Conservation (phyloP, 2,888 invertebrate species). For the Drosophila cognata region DNA sequence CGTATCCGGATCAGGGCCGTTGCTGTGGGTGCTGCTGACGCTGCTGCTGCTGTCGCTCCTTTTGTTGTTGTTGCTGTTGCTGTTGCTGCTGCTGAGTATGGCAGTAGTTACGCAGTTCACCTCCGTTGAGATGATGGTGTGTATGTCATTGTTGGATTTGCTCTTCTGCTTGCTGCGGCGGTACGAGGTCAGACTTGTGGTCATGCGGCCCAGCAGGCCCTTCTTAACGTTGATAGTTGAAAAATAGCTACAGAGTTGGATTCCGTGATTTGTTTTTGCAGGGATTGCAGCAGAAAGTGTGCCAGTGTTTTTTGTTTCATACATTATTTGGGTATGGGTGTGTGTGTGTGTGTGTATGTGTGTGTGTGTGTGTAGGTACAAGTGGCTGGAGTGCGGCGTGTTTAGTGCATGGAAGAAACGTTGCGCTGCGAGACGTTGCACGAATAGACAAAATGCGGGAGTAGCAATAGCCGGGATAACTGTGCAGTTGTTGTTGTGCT, state of each 20-base stretch:
- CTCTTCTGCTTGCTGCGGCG: constrained; percentile 84
- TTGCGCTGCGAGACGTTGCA: constrained; percentile 16
- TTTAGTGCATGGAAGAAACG: constrained; percentile 36
- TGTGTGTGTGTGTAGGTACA: constrained; percentile 11
- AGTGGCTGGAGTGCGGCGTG: constrained; percentile 22
- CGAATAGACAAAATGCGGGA: constrained; percentile 10
- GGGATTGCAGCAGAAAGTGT: constrained; percentile 27
- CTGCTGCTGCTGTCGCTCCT: constrained; percentile 18
- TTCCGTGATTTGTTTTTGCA: constrained; percentile 10
- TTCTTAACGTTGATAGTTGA: constrained; percentile 84
- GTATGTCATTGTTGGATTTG: constrained; percentile 83
- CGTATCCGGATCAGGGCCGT: constrained; percentile 19
- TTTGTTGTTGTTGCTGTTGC: constrained; percentile 26
- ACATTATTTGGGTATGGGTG: constrained; percentile 9
- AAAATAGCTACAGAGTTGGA: constrained; percentile 78
- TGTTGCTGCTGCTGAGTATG: constrained; percentile 55
- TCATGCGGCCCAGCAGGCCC: constrained; percentile 84
- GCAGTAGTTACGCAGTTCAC: constrained; percentile 57
- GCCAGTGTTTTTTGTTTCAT: neutral
- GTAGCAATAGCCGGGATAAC: neutral
- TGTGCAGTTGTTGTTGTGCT: constrained; percentile 43
- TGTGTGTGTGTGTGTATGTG: constrained; percentile 11
- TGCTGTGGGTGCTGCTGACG: constrained; percentile 11
- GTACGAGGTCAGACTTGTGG: constrained; percentile 84
- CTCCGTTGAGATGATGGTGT: constrained; percentile 77